Conservation (phyloP, 1,140 invertebrate species). For the Ips typographus region DNA sequence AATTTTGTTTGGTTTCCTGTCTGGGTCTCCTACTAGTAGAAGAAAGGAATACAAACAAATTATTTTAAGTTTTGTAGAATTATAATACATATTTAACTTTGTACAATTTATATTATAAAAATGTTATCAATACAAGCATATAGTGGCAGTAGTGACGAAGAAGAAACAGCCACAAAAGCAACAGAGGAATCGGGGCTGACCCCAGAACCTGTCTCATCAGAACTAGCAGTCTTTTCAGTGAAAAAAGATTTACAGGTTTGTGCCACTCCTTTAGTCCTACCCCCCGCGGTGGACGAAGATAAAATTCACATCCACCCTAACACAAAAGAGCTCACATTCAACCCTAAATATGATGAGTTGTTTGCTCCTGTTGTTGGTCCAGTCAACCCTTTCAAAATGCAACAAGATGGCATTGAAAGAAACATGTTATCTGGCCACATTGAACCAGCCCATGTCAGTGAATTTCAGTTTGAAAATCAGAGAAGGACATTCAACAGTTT, state of each 20-base stretch:
- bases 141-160: constrained; percentile 57
- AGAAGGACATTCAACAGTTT: constrained; percentile 92
- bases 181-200: background rate
- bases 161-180: constrained; percentile 6
- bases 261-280: constrained; percentile 76
- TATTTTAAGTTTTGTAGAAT: too few relatives aligned
- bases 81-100: too few relatives aligned
- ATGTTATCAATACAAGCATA: constrained; percentile 67
- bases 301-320: constrained; percentile 68
- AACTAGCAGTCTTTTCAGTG: constrained; percentile 42
- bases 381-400: constrained; percentile 86
- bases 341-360: constrained; percentile 95
- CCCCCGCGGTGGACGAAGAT: constrained; percentile 63
- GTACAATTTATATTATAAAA: background rate
- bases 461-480: constrained; percentile 99
- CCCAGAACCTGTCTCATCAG: constrained; percentile 17
- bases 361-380: constrained; percentile 92
- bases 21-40: too few relatives aligned
- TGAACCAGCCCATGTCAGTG: constrained; percentile 92
- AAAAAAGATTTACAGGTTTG: constrained; percentile 67
- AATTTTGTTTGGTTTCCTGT: too few relatives aligned
- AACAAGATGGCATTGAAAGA: constrained; percentile 81
- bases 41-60: too few relatives aligned
- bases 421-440: constrained; percentile 95
- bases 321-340: constrained; percentile 80